Percentiles rank a stretch among this genome's conserved stretches.
phyloP scores from a whole-genome alignment of 2,888 invertebrate species.

The Pyrochroa serraticornis region DNA sequence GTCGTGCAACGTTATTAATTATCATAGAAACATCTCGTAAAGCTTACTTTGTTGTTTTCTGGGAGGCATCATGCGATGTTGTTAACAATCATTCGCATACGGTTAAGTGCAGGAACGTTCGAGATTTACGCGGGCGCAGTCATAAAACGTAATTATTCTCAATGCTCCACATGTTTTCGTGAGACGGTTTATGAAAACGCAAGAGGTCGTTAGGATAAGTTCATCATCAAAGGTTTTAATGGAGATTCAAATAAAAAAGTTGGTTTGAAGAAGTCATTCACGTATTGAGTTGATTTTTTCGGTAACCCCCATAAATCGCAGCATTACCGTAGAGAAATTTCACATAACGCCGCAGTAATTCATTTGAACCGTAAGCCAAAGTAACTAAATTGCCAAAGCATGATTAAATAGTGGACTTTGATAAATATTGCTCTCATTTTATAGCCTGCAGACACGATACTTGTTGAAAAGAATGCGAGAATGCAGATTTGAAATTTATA shows the following conservation, averaged over 20 bases:
- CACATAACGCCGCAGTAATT: conserved; percentile 6
- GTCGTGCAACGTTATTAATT: background rate
- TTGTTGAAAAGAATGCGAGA: conserved; percentile 43
- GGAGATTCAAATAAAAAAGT: background rate
- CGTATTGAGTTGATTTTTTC: conserved; percentile 3
- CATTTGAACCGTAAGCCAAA: conserved; percentile 37
- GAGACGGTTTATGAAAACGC: too few relatives aligned
- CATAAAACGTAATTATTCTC: conserved; percentile 2
- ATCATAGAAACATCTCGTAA: background rate
- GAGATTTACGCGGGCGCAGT: background rate
- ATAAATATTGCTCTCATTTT: conserved; percentile 53
- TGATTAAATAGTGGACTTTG: conserved; percentile 55
- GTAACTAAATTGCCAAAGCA: conserved; percentile 52
- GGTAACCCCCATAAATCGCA: background rate
- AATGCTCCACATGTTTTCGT: too few relatives aligned
- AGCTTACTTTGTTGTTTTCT: background rate
- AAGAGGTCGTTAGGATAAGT: too few relatives aligned
- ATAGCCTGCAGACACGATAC: conserved; percentile 51
- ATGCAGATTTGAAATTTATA: conserved; percentile 52
- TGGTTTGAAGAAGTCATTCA: too few relatives aligned
- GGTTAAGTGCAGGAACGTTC: too few relatives aligned
- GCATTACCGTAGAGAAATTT: conserved; percentile 16
- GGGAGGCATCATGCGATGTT: background rate
- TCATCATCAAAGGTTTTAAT: too few relatives aligned
- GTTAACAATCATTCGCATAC: background rate